Evolutionary conservation across 2,113 vertebrate species (phyloP).

Genomic region (Tyto alba): DNA sequence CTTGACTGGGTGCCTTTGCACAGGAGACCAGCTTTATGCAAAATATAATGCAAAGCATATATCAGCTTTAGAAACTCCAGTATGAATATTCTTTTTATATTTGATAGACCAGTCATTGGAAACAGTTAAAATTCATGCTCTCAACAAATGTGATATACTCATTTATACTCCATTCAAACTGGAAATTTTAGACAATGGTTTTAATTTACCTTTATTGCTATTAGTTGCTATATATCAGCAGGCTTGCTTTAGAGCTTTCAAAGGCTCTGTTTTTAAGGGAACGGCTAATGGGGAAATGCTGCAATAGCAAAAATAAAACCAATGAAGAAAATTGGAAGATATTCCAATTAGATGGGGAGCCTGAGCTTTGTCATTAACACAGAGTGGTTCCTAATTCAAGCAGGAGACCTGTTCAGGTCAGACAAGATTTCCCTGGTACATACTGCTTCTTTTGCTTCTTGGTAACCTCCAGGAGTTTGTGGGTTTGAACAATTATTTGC

Average conservation of each 20-base stretch:
- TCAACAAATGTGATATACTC: background rate
- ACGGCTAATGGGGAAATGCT: background rate
- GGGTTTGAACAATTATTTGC: background rate
- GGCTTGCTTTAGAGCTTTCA: background rate
- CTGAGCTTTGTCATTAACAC: background rate
- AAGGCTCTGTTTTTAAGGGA: background rate
- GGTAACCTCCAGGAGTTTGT: background rate
- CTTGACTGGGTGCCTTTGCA: background rate
- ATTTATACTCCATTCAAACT: background rate
- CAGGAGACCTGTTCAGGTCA: background rate
- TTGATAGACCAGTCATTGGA: background rate
- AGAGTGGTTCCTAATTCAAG: background rate
- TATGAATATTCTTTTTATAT: background rate
- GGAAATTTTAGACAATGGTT: background rate
- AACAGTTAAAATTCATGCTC: background rate
- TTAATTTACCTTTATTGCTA: background rate
- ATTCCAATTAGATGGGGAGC: background rate
- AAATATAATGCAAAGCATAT: background rate
- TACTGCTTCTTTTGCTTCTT: background rate
- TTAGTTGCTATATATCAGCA: too few species aligned
- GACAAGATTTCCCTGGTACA: background rate
- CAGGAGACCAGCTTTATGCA: background rate
- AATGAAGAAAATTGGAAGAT: background rate
- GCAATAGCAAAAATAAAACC: background rate
- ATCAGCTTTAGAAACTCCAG: background rate